Percentiles rank a stretch among this genome's conserved stretches.
Conservation (phyloP, 1,140 invertebrate species). For the Araneus ventricosus region DNA sequence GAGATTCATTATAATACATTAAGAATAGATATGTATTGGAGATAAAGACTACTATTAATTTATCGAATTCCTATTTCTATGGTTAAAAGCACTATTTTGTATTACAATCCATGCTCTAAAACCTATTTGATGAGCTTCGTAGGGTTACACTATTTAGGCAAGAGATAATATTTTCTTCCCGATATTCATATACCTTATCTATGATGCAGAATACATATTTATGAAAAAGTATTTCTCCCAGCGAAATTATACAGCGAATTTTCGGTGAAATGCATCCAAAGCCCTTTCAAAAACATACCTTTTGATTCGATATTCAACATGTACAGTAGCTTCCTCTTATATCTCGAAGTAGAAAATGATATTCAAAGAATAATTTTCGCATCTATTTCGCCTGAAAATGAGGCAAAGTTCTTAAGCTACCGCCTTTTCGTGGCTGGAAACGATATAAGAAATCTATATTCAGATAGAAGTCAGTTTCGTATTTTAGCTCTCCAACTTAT, state of each 20-base stretch:
- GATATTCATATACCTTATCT: neutral
- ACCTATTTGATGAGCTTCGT: neutral
- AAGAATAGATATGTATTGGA: no score
- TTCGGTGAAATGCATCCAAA: neutral
- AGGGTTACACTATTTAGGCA: neutral
- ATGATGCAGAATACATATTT: neutral
- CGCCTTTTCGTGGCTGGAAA: no score
- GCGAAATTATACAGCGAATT: neutral
- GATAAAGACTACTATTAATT: no score
- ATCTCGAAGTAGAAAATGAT: neutral
- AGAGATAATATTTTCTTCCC: neutral
- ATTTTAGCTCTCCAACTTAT: neutral
- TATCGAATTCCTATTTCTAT: no score
- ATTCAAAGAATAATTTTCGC: slow-evolving; percentile 5
- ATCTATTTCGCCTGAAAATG: neutral
- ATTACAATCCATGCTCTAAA: neutral
- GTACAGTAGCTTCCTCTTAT: neutral
- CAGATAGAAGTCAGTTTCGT: neutral
- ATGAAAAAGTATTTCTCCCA: neutral
- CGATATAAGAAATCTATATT: no score
- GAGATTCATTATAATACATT: no score
- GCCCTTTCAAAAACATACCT: neutral
- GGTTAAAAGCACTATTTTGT: no score
- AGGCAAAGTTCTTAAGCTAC: no score
- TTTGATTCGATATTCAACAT: neutral